A percentile compares a stretch with the other conserved stretches of the same genome.
Evolutionary conservation across 2,888 invertebrate genomes (phyloP).

Genomic region (Drosophila incognita): DNA sequence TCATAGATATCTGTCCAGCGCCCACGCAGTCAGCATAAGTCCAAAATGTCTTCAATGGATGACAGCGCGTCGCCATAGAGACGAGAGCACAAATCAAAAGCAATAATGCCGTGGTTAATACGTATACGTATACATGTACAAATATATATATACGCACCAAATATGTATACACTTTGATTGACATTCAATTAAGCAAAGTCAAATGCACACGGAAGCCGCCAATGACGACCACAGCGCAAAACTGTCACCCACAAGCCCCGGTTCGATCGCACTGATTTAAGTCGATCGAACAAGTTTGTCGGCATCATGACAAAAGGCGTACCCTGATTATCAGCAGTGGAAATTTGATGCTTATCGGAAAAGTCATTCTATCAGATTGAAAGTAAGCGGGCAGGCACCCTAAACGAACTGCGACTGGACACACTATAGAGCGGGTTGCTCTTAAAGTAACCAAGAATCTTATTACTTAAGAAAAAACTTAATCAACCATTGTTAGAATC

Average conservation of each 20-base stretch:
- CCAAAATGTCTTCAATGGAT: slow-evolving; percentile 48
- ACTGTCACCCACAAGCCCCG: slow-evolving; percentile 65
- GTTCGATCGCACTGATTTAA: slow-evolving; percentile 44
- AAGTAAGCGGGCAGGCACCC: slow-evolving; percentile 45
- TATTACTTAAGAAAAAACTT: background rate
- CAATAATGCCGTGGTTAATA: slow-evolving; percentile 54
- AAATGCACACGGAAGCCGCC: slow-evolving; percentile 74
- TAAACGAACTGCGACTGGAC: slow-evolving; percentile 19
- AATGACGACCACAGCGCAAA: slow-evolving; percentile 40
- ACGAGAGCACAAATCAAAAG: slow-evolving; percentile 76
- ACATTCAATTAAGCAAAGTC: slow-evolving; percentile 79
- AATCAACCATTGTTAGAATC: background rate
- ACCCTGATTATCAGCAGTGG: slow-evolving; percentile 66
- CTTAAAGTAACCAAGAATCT: background rate
- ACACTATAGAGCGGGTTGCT: slow-evolving; percentile 24
- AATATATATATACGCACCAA: slow-evolving; percentile 4
- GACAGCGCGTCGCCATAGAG: slow-evolving; percentile 61
- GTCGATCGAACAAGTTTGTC: slow-evolving; percentile 66
- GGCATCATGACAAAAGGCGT: slow-evolving; percentile 73
- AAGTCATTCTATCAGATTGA: slow-evolving; percentile 66
- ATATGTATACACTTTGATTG: slow-evolving; percentile 56
- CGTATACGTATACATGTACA: slow-evolving; percentile 24
- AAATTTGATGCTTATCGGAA: slow-evolving; percentile 79
- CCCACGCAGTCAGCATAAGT: slow-evolving; percentile 65
- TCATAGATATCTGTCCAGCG: slow-evolving; percentile 56